Evolutionary conservation across 2,113 vertebrate genomes (phyloP), one percentile per base, ranked within the genome.

Genomic region (Globicephala melas): DNA sequence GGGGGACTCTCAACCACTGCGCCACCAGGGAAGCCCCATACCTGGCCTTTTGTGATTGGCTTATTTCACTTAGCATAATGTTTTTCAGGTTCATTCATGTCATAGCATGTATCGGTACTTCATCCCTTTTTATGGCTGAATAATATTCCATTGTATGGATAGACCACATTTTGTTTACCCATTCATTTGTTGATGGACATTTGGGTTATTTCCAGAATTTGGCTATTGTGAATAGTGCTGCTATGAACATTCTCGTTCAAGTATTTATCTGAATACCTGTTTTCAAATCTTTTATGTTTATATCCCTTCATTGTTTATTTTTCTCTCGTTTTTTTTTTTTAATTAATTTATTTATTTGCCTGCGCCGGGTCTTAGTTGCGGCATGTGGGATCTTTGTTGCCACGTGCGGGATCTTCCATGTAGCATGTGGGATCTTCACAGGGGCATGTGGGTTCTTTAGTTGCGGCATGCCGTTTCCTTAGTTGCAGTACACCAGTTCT

Each of bases 281-380:
- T 91, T 95, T 86, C 31, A 90, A 1, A 58, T 76, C 28, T 83
- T 83, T 53, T 18, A 25, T n/a, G 60, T 58, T 82, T 95, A 31
- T 58, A 10, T 36, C 6, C 71, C 20, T 76, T 79, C 50, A 60
- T 25, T 60, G 9, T 53, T 88, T 65, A 41, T 74, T 81, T 60
- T 25, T 60, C 20, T 63, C 26, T 31, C 33, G 5, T 41, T 26
- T 2, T 41, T 26, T 17, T 33, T 20, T 41, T 41, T 17, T 55
- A 6, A 68, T 68, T n/a, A 2, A 50, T 50, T 33, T 5, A 50
- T 50, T 33, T 13, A 50, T 77, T 77, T 53, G 74, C 9, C 17
- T 76, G 3, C 3, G 14, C 2, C 2, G 6, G 55, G 55, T 58
- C 55, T 58, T 58, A 58, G 55, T 58, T 58, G 17, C 7, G 0